Percentiles rank a stretch among this genome's conserved stretches.
Conservation (phyloP, 1,140 invertebrate species). For the Dinoponera quadriceps region DNA sequence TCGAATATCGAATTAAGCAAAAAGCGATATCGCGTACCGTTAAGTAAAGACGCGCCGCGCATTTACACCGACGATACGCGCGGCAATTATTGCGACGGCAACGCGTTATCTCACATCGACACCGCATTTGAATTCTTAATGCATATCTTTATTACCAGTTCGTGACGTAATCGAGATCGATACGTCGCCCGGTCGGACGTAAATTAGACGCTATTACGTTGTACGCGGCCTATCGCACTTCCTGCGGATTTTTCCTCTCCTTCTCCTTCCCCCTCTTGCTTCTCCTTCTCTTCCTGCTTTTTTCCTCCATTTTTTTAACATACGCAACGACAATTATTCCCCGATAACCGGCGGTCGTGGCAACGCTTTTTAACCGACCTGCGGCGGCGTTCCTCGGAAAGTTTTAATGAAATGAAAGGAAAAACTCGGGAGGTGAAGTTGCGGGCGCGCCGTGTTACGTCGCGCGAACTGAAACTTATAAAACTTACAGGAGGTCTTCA, state of each 20-base stretch:
- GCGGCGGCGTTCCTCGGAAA: slow-evolving; percentile 7
- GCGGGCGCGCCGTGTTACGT: slow-evolving; percentile 40
- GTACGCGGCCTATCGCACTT: slow-evolving; percentile 23
- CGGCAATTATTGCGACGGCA: no score
- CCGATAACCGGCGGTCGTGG: slow-evolving; percentile 37
- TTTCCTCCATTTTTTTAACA: not conserved
- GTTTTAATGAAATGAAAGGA: slow-evolving; percentile 63
- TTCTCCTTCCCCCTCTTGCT: no score
- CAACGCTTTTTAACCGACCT: slow-evolving; percentile 36
- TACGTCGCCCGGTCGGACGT: slow-evolving; percentile 32
- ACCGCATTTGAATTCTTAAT: slow-evolving; percentile 47
- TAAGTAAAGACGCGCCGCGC: slow-evolving; percentile 4
- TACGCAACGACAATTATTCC: slow-evolving; percentile 43
- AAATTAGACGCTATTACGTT: slow-evolving; percentile 51
- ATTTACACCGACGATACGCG: not conserved
- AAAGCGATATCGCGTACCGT: not conserved
- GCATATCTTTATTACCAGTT: slow-evolving; percentile 38
- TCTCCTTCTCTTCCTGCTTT: no score
- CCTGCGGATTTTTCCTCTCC: not conserved
- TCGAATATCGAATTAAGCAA: not conserved
- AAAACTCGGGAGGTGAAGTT: slow-evolving; percentile 48
- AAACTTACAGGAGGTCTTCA: slow-evolving; percentile 41
- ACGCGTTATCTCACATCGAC: slow-evolving; percentile 28
- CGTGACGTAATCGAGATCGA: slow-evolving; percentile 48
- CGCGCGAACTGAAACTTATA: slow-evolving; percentile 56